A percentile compares a stretch with the other conserved stretches of the same genome.
Conservation (phyloP, 2,888 invertebrate genomes). For the Lycaena phlaeas region DNA sequence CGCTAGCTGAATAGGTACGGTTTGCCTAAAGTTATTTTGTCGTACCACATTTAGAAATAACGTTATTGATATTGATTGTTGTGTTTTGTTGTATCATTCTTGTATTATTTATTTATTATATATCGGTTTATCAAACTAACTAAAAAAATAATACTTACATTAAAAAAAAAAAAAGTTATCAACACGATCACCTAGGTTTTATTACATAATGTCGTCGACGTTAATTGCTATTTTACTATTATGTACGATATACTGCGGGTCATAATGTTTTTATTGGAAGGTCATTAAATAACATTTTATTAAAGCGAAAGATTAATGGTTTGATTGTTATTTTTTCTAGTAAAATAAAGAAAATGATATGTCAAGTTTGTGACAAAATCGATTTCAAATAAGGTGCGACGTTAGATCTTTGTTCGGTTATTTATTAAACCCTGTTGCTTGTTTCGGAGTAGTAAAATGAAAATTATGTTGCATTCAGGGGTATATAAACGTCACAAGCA, state of each 20-base stretch:
- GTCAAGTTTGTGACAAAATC: slow-evolving; percentile 35
- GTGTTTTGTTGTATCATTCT: too few species aligned
- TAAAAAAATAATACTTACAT: too few species aligned
- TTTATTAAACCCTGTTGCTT: slow-evolving; percentile 55
- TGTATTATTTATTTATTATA: too few species aligned
- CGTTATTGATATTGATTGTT: too few species aligned
- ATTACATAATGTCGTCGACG: neutral
- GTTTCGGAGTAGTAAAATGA: slow-evolving; percentile 62
- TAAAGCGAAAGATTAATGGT: slow-evolving; percentile 1
- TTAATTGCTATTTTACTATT: neutral
- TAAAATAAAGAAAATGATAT: slow-evolving; percentile 28
- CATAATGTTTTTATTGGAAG: slow-evolving; percentile 5
- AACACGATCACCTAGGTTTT: neutral
- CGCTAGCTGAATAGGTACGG: too few species aligned
- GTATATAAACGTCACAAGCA: slow-evolving; percentile 22
- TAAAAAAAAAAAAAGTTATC: neutral
- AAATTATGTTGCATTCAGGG: slow-evolving; percentile 53
- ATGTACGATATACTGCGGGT: slow-evolving; percentile 1
- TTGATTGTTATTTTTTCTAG: neutral
- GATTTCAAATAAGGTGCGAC: slow-evolving; percentile 61
- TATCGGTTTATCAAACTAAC: too few species aligned
- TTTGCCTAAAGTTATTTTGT: too few species aligned
- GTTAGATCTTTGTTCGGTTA: slow-evolving; percentile 52
- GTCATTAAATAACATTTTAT: neutral
- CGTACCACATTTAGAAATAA: too few species aligned